Conservation (phyloP, 64 coral and sea anemone species). For the Stichodactyla helianthus region DNA sequence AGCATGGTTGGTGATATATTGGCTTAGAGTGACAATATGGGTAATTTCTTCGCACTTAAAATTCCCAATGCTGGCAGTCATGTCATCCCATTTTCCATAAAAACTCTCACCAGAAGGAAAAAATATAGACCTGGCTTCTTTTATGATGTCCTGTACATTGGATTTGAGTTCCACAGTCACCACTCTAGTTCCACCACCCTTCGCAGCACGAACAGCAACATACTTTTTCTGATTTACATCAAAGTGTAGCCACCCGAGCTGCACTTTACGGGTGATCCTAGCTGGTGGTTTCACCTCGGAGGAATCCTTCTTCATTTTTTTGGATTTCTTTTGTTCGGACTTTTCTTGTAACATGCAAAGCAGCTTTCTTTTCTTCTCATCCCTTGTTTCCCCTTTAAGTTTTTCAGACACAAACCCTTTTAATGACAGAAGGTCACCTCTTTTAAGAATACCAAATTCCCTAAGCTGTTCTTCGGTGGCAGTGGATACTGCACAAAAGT, state of each 20-base stretch:
- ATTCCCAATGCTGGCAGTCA: conserved; percentile 1
- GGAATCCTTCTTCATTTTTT: not conserved
- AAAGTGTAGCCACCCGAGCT: conserved; percentile 37
- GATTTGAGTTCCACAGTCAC: conserved; percentile 8
- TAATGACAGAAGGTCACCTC: conserved; percentile 4
- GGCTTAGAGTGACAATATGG: not conserved
- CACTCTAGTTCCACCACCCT: conserved; percentile 31
- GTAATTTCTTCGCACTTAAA: conserved; percentile 6
- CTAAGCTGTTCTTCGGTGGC: not conserved
- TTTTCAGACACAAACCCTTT: conserved; percentile 27
- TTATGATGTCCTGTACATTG: conserved; percentile 17
- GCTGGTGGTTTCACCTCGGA: too few relatives aligned
- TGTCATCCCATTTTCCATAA: not conserved
- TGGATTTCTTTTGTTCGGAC: conserved; percentile 6
- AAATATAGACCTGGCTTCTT: conserved; percentile 2
- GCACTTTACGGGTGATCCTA: conserved; percentile 1
- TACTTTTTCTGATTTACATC: conserved; percentile 11
- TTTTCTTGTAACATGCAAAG: conserved; percentile 14
- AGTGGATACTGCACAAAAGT: not conserved
- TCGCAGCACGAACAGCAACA: conserved; percentile 26
- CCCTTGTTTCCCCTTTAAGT: conserved; percentile 16
- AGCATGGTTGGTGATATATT: not conserved
- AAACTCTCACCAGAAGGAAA: conserved; percentile 5
- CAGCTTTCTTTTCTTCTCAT: conserved; percentile 45
- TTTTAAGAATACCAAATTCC: not conserved